A percentile compares a stretch with the other conserved stretches of the same genome.
Evolutionary conservation across 2,888 invertebrate species (phyloP).

Genomic region (Chromoteleia sp.): DNA sequence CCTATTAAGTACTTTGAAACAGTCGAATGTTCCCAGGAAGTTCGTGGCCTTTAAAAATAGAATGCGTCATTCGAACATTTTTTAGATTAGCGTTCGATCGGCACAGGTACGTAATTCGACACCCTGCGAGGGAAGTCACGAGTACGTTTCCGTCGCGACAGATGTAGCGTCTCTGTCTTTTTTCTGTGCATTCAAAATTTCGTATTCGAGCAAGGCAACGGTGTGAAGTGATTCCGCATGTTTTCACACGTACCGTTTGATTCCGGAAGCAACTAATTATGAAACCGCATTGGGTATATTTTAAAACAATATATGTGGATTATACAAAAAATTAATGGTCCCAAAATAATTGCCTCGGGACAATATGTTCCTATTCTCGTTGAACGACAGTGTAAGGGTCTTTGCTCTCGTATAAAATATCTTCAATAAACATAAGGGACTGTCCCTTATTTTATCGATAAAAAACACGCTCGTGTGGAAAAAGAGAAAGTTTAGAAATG

Average conservation of each 20-base stretch:
- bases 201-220: conserved; percentile 5
- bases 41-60: neutral
- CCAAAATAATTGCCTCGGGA: conserved; percentile 77
- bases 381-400: conserved; percentile 73
- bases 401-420: conserved; percentile 78
- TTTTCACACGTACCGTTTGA: conserved; percentile 55
- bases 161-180: conserved; percentile 78
- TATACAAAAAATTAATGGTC: conserved; percentile 70
- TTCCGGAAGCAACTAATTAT: conserved; percentile 54
- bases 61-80: conserved; percentile 11
- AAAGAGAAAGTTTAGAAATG: too few species aligned
- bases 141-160: conserved; percentile 82
- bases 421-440: conserved; percentile 76
- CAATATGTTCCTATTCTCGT: conserved; percentile 77
- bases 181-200: conserved; percentile 16
- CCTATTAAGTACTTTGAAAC: conserved; percentile 6
- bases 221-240: conserved; percentile 34
- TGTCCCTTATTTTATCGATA: conserved; percentile 17
- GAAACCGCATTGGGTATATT: conserved; percentile 24
- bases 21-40: conserved; percentile 7
- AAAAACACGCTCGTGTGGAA: neutral
- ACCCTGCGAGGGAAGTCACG: conserved; percentile 74
- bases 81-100: conserved; percentile 39
- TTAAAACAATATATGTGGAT: conserved; percentile 38
- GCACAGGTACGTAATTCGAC: conserved; percentile 70